Conservation (phyloP, 2,113 vertebrate species). For the Hymenochirus boettgeri region DNA sequence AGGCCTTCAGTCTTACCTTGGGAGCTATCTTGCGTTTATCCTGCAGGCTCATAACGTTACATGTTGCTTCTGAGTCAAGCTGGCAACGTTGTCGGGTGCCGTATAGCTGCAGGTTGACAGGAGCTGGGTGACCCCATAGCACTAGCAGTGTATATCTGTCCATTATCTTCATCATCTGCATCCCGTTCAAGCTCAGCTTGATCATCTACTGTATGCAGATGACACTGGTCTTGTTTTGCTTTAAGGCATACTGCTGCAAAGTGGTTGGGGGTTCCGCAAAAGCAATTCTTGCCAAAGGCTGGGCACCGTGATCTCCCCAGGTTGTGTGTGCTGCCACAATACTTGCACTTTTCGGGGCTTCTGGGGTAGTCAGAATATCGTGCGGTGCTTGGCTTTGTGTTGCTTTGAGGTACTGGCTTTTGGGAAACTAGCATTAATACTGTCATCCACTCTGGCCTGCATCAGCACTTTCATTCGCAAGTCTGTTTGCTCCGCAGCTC, state of each 20-base stretch:
- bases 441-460: neutral
- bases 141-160: neutral
- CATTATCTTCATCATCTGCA: neutral
- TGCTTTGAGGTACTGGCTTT: neutral
- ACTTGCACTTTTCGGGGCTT: neutral
- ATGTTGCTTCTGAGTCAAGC: constrained; percentile 35
- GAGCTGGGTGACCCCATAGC: constrained; percentile 23
- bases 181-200: neutral
- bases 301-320: neutral
- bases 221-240: neutral
- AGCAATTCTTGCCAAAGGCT: neutral
- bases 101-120: constrained; percentile 12
- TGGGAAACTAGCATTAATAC: no score
- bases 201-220: neutral
- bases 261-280: neutral
- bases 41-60: constrained; percentile 33
- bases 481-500: neutral
- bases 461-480: constrained; percentile 5
- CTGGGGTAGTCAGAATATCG: neutral
- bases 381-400: neutral
- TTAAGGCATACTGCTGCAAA: constrained; percentile 1
- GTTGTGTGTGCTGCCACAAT: neutral
- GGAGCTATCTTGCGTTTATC: neutral
- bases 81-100: constrained; percentile 24
- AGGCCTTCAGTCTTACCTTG: neutral